A percentile compares a stretch with the other conserved stretches of the same genome.
Conservation (phyloP, 1,140 invertebrate genomes). For the Drosophila pachea region DNA sequence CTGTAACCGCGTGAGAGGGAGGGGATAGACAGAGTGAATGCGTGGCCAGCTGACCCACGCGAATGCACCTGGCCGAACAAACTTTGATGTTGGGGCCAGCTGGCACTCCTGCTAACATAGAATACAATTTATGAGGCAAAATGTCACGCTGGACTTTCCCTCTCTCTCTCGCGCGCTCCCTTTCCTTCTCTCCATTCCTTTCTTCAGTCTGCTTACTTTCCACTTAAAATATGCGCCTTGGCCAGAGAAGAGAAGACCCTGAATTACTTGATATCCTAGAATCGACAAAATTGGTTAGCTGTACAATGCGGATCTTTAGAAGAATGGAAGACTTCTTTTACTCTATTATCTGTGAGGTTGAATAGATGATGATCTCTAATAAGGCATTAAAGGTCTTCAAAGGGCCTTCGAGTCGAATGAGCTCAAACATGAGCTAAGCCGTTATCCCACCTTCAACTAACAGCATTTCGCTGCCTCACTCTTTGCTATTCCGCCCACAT, state of each 20-base stretch:
- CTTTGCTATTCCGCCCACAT: no score
- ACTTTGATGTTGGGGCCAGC: conserved; percentile 29
- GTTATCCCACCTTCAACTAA: no score
- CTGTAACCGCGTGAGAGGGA: neutral
- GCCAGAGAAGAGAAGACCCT: neutral
- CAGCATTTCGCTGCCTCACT: no score
- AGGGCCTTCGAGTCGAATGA: no score
- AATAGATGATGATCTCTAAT: no score
- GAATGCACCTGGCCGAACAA: conserved; percentile 54
- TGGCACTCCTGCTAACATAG: conserved; percentile 20
- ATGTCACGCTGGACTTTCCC: conserved; percentile 2
- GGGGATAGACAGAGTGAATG: neutral
- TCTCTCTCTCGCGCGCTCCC: neutral
- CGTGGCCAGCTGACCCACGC: neutral
- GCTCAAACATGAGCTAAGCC: no score
- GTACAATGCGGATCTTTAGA: no score
- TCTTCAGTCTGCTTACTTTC: neutral
- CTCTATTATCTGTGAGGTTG: no score
- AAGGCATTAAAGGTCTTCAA: no score
- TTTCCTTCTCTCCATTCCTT: neutral
- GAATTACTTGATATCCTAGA: no score
- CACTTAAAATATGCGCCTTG: neutral
- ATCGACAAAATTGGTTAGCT: no score
- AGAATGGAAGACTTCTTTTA: no score
- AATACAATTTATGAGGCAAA: conserved; percentile 50